These are phyloP conservation scores for Characodon lateralis DNA, from an alignment of 2,797 vertebrate species.

Conservation along the genomic window DNA sequence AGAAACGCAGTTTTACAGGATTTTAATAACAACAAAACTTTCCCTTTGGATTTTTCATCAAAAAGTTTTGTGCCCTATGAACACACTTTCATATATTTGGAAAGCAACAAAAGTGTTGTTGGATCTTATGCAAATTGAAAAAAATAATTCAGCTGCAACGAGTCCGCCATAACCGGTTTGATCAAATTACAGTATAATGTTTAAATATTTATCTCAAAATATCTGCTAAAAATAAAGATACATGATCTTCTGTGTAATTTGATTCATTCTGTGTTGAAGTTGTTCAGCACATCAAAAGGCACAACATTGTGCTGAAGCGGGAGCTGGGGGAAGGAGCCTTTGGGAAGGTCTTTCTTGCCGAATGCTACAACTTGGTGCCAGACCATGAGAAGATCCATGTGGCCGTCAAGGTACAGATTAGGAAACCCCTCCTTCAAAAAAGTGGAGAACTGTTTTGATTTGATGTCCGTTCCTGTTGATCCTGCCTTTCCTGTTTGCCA, in stretches of 20 bases:
- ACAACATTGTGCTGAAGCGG: constrained; percentile 96
- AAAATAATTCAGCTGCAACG: too few relatives aligned
- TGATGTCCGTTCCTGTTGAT: background rate
- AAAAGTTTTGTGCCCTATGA: background rate
- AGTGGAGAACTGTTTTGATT: constrained; percentile 22
- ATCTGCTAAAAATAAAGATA: background rate
- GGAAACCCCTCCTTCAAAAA: background rate
- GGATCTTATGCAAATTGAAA: too few relatives aligned
- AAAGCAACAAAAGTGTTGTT: background rate
- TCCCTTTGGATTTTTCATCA: background rate
- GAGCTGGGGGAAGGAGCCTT: constrained; percentile 98
- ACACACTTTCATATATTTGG: background rate
- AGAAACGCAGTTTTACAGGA: background rate
- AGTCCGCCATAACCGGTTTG: background rate
- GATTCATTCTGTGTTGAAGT: constrained; percentile 79
- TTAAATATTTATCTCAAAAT: background rate
- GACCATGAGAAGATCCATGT: constrained; percentile 98
- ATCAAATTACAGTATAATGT: background rate
- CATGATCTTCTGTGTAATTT: constrained; percentile 23
- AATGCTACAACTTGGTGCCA: constrained; percentile 95
- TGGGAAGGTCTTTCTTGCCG: constrained; percentile 97
- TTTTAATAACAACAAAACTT: background rate
- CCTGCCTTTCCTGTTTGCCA: constrained; percentile 50
- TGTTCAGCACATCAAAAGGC: constrained; percentile 98
- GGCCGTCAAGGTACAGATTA: constrained; percentile 91